These are phyloP conservation scores for Vidua chalybeata DNA, from an alignment of 2,113 vertebrate species.

Conservation along the genomic window DNA sequence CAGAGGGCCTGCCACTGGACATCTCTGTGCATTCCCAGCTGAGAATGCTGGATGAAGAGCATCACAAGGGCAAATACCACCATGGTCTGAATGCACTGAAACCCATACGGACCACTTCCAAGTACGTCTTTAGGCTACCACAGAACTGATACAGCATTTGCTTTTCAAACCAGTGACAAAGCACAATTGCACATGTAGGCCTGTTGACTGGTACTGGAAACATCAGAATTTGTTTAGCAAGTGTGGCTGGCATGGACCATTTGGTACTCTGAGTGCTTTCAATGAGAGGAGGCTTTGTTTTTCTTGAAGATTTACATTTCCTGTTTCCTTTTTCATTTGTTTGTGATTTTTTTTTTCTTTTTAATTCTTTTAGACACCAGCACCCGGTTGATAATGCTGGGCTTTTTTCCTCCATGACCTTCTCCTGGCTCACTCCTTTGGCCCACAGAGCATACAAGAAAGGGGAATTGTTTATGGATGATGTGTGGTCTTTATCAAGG, in stretches of 20 bases:
- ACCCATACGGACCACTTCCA: constrained; percentile 85
- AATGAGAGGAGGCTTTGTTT: neutral
- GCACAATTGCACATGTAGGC: neutral
- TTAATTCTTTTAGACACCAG: constrained; percentile 73
- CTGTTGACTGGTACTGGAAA: neutral
- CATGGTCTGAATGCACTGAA: constrained; percentile 80
- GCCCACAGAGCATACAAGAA: constrained; percentile 81
- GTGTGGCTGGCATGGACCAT: neutral
- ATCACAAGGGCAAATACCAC: constrained; percentile 83
- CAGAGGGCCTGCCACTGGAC: constrained; percentile 85
- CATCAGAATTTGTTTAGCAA: neutral
- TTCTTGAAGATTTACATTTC: neutral
- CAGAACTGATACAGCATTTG: neutral
- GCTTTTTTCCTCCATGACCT: constrained; percentile 93
- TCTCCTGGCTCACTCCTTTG: constrained; percentile 90
- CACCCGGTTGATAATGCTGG: constrained; percentile 92
- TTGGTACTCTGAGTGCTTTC: neutral
- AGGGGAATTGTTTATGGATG: constrained; percentile 84
- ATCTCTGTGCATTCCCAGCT: constrained; percentile 75
- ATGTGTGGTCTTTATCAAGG: constrained; percentile 87
- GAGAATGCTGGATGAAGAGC: constrained; percentile 80
- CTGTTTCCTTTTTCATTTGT: neutral
- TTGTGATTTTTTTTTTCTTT: neutral
- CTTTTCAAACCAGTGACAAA: neutral
- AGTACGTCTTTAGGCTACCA: constrained; percentile 74